Evolutionary conservation across 1,140 invertebrate species (phyloP).

Genomic region (Delia radicum): DNA sequence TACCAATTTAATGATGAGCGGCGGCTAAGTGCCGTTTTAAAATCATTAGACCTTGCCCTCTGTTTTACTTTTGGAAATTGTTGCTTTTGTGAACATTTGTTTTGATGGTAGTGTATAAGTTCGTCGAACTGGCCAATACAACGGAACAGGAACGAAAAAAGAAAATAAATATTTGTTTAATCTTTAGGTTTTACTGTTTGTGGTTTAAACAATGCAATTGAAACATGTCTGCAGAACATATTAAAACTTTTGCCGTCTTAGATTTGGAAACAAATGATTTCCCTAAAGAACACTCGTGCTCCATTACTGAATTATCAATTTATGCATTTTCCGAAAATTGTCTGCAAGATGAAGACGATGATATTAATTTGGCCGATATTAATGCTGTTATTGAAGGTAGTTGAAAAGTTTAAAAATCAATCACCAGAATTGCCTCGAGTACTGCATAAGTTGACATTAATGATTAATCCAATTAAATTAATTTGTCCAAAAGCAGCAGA

Average conservation of each 20-base stretch:
- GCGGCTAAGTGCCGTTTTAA: no score
- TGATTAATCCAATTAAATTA: slow-evolving; percentile 62
- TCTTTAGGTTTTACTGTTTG: no score
- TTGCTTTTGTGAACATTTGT: no score
- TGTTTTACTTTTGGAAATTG: no score
- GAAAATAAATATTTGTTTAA: no score
- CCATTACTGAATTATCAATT: slow-evolving; percentile 44
- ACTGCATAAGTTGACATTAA: slow-evolving; percentile 64
- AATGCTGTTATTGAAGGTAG: not conserved
- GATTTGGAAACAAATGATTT: slow-evolving; percentile 45
- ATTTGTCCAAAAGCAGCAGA: slow-evolving; percentile 56
- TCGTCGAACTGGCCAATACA: no score
- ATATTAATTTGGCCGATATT: not conserved
- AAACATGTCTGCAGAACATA: not conserved
- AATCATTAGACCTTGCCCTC: no score
- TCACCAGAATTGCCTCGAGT: slow-evolving; percentile 57
- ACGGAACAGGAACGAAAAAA: no score
- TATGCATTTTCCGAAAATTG: slow-evolving; percentile 35
- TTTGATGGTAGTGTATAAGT: no score
- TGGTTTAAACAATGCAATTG: no score
- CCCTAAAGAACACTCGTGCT: slow-evolving; percentile 28
- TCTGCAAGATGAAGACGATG: not conserved
- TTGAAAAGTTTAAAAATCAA: not conserved
- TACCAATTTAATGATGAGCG: no score
- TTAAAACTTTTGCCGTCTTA: slow-evolving; percentile 40